These are phyloP conservation scores for Alviniconcha marisindica DNA, from an alignment of 1,140 invertebrate genomes.

Conservation along the genomic window DNA sequence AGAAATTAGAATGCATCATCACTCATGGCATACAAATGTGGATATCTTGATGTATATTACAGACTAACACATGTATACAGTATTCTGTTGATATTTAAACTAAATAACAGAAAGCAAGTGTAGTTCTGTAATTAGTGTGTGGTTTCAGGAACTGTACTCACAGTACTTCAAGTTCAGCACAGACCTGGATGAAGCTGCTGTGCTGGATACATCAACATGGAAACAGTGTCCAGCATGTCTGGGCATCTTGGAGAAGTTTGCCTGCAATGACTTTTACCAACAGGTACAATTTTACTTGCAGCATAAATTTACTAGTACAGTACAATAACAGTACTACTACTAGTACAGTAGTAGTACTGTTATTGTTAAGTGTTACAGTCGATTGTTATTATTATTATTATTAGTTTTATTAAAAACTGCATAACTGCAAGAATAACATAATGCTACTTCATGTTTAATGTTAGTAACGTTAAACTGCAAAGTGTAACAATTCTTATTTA, in stretches of 20 bases:
- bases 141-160: background rate
- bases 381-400: no score
- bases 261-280: conserved; percentile 1
- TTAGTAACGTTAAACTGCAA: background rate
- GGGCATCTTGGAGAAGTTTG: conserved; percentile 3
- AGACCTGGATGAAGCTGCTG: background rate
- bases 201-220: no score
- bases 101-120: background rate
- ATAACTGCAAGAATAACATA: background rate
- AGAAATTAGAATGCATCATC: background rate
- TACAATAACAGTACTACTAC: no score
- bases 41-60: background rate
- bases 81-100: background rate
- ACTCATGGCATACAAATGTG: background rate
- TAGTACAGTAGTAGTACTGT: no score
- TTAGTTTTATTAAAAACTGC: background rate
- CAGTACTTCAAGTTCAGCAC: background rate
- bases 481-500: no score
- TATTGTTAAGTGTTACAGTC: no score
- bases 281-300: background rate
- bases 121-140: background rate
- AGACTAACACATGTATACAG: background rate
- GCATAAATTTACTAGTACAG: no score
- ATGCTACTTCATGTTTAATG: no score
- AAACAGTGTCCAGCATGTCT: conserved; percentile 23